These are phyloP conservation scores for Australoheros facetus DNA, from an alignment of 2,797 vertebrate species.

Conservation along the genomic window DNA sequence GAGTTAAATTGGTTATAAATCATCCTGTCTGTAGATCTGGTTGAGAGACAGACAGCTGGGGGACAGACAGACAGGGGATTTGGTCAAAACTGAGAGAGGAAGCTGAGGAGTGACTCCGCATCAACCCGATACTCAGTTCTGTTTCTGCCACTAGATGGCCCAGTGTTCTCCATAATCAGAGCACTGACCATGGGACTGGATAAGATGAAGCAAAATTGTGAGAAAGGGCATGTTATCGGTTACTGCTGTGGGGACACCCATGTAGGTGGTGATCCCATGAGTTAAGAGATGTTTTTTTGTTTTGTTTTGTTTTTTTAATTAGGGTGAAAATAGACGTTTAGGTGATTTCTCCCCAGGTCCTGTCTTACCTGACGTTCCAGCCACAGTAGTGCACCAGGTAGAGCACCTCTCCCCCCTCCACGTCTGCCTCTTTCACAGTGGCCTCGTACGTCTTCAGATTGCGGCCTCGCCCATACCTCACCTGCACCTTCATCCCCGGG, in stretches of 20 bases:
- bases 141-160: conserved; percentile 79
- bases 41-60: conserved; percentile 71
- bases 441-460: conserved; percentile 89
- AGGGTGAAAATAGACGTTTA: conserved; percentile 77
- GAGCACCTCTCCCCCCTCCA: conserved; percentile 89
- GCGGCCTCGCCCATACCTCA: conserved; percentile 89
- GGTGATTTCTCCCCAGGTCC: conserved; percentile 80
- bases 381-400: conserved; percentile 92
- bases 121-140: conserved; percentile 61
- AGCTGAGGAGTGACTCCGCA: conserved; percentile 61
- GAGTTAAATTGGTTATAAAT: conserved; percentile 35
- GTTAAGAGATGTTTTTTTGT: conserved; percentile 50
- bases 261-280: conserved; percentile 60
- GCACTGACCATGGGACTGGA: conserved; percentile 60
- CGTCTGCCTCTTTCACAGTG: conserved; percentile 89
- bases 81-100: conserved; percentile 64
- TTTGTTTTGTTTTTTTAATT: conserved; percentile 21
- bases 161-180: conserved; percentile 65
- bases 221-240: conserved; percentile 57
- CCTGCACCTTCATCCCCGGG: conserved; percentile 90
- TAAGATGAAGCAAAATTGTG: conserved; percentile 65
- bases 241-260: conserved; percentile 62
- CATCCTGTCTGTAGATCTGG: conserved; percentile 64
- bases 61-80: conserved; percentile 75
- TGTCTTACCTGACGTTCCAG: conserved; percentile 90